Base-by-base conservation (phyloP, 2,113 vertebrate species). In the Psittacara wagleri region DNA sequence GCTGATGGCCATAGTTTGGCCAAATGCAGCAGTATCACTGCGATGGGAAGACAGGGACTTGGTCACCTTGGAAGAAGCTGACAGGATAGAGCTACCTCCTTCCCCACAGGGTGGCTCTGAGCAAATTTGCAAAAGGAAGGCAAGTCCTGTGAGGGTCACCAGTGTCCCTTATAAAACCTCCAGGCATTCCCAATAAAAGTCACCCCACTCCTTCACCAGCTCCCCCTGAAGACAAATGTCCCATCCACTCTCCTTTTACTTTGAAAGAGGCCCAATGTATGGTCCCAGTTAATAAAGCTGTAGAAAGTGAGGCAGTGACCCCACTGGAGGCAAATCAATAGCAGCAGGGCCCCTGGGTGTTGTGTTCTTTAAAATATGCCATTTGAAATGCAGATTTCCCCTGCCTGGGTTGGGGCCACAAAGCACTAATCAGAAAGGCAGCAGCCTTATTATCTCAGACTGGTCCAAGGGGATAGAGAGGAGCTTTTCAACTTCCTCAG, bases 301-400 rank as follows among this genome's bases (percentile, higher is more conserved):
- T 86, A 95, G 91, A 96, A 95, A 97, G 92, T 64, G 94, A 96
- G 88, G 88, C 92, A 96, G 69, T 96, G 96, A 96, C 96, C 95
- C 94, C 86, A 92, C 83, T 44, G 86, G 92, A 91, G 95, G 86
- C 90, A 95, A 96, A 97, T 96, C 96, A 96, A 97, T 95, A 94
- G 83, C 90, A 91, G 86, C 73, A 90, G 81, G 31, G 66, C 96
- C 77, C 88, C 48, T 97, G 96, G 91, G 92, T 93, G 92, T 92
- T 95, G 92, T 93, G 83, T 91, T 86, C 85, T 96, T 96, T 96
- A 97, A 96, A 95, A 95, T 96, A 96, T 93, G 83, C 96, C 94
- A 96, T 97, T 96, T 97, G 94, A 97, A 97, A 96, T 97, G 96
- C 90, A 97, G 93, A 96, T 95, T 95, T 94, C 75, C 55, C 48